Conservation (phyloP, 2,113 vertebrate genomes). For the western clawed frog (Xenopus tropicalis) region DNA sequence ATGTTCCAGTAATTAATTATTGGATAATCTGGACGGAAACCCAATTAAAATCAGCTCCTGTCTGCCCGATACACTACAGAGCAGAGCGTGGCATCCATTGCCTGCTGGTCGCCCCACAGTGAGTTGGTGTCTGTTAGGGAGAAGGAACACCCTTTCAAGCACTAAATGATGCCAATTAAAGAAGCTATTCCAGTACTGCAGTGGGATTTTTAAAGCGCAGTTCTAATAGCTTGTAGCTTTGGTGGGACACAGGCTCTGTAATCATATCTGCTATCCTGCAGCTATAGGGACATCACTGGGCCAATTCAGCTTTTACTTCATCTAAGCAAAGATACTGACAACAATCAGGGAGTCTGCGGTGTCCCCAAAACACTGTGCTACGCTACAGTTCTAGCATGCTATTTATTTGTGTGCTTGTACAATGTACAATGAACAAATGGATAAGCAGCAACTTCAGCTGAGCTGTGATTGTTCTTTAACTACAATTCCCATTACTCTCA, state of each 20-base stretch:
- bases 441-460: too few relatives aligned
- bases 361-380: neutral
- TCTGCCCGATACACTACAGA: constrained; percentile 39
- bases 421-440: neutral
- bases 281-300: constrained; percentile 27
- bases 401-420: neutral
- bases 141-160: constrained; percentile 53
- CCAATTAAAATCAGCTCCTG: neutral
- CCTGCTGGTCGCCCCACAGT: constrained; percentile 49
- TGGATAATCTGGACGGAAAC: constrained; percentile 1
- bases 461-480: too few relatives aligned
- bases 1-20: constrained; percentile 1
- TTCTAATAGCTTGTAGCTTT: constrained; percentile 47
- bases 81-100: constrained; percentile 46
- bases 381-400: neutral
- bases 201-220: constrained; percentile 55
- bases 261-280: constrained; percentile 35
- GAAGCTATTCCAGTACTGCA: constrained; percentile 55
- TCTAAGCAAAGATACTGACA: constrained; percentile 15
- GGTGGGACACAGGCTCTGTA: constrained; percentile 24
- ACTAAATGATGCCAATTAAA: constrained; percentile 60
- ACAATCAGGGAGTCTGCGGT: neutral
- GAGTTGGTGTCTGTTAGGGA: constrained; percentile 48
- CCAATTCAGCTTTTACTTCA: constrained; percentile 2
- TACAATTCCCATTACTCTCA: too few relatives aligned